Percentiles rank a stretch among this genome's conserved stretches.
phyloP scores from a whole-genome alignment of 2,888 invertebrate species.

The Periphyllus acericola region DNA sequence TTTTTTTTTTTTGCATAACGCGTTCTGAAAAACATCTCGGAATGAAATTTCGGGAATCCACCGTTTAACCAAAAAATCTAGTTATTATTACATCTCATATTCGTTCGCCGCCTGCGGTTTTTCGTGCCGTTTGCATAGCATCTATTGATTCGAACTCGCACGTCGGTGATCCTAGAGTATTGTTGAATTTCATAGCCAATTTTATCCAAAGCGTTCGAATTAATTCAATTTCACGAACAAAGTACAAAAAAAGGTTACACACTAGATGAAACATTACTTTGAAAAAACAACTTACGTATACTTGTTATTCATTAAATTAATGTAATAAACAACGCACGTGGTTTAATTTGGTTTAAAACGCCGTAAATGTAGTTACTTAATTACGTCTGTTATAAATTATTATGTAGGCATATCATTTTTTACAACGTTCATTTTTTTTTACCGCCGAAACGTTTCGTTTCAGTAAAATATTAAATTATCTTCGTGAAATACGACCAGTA shows the following conservation, averaged over 20 bases:
- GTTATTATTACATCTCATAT: not conserved
- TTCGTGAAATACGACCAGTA: not conserved
- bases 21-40: not conserved
- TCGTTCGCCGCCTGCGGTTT: not conserved
- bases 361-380: not conserved
- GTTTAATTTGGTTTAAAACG: conserved; percentile 12
- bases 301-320: not conserved
- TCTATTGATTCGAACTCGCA: not conserved
- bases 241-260: too few species aligned
- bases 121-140: not conserved
- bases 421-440: not conserved
- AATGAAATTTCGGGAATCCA: not conserved
- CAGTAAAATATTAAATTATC: not conserved
- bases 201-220: not conserved
- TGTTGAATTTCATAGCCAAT: not conserved
- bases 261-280: not conserved
- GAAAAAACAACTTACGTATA: not conserved
- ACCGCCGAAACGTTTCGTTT: not conserved
- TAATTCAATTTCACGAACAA: too few species aligned
- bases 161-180: not conserved
- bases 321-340: not conserved
- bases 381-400: conserved; percentile 11
- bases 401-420: not conserved
- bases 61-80: not conserved
- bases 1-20: not conserved